Evolutionary conservation across 2,888 invertebrate genomes (phyloP), one percentile per base, ranked within the genome.

Genomic region (Drosophila kokeensis): DNA sequence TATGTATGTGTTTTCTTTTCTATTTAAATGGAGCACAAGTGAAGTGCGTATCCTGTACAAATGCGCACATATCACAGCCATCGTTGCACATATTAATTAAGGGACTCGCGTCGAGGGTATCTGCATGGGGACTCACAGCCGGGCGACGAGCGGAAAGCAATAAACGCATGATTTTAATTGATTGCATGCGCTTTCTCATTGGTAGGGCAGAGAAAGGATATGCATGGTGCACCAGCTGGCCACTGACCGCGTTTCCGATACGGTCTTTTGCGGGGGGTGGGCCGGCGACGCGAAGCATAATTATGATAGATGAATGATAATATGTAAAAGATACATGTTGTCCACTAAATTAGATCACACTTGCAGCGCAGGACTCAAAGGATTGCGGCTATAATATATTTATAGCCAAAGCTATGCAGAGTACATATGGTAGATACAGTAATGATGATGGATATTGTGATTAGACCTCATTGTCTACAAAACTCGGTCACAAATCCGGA

Each of bases 1-100:
- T 49, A 60, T 32, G 62, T 50, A 50, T 67, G 53, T 73, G 79
- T 69, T 80, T 86, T 86, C 90, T 75, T 90, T 89, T 90, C 90
- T 86, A 83, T 90, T 87, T 88, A 90, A 87, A 87, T 87, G 90
- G 90, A 90, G 90, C 90, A 83, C 89, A 88, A 87, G 89, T 87
- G 83, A 88, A 90, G 87, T 88, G 90, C 78, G 75, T 81, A 78
- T 81, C 63, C 81, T 66, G 60, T 36, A 29, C 54, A 29, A 52
- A 50, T 11, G 21, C 49, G 30, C 45, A 21, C 53, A 53, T 61
- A 72, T 68, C 73, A 72, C 69, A 70, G 65, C 69, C 76, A 75
- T 81, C 78, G 76, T 66, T 83, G 74, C 83, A 87, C 77, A 90
- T 88, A 87, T 84, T 87, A 90, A 88, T 88, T 88, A 89, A 89